phyloP scores from a whole-genome alignment of 2,888 invertebrate species.

The Danaus chrysippus region DNA sequence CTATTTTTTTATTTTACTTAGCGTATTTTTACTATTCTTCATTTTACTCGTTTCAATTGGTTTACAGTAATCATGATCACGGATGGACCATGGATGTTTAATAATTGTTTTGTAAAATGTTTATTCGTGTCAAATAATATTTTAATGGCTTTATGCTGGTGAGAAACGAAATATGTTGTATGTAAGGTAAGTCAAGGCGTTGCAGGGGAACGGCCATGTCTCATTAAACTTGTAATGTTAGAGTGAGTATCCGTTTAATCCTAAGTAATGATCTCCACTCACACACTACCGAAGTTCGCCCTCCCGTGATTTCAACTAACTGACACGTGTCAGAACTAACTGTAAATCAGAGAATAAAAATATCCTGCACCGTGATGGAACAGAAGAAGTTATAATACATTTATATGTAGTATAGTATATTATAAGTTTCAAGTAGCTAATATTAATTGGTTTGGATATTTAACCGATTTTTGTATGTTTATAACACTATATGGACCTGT shows the following conservation, averaged over 20 bases:
- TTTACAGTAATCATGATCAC: too few relatives aligned
- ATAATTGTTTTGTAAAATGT: too few relatives aligned
- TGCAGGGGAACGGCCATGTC: neutral
- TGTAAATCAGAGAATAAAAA: conserved; percentile 5
- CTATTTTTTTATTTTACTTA: too few relatives aligned
- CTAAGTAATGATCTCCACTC: conserved; percentile 12
- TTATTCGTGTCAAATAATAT: too few relatives aligned
- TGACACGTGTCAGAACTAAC: conserved; percentile 22
- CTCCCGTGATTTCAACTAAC: conserved; percentile 20
- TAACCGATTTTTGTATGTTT: too few relatives aligned
- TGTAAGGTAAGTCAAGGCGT: neutral
- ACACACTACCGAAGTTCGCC: conserved; percentile 10
- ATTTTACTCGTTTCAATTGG: too few relatives aligned
- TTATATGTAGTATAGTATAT: neutral
- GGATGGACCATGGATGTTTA: too few relatives aligned
- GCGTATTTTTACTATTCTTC: too few relatives aligned
- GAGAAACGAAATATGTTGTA: neutral
- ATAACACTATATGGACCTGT: neutral
- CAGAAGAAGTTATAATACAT: neutral
- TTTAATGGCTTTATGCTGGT: too few relatives aligned
- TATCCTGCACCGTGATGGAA: neutral
- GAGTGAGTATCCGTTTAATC: conserved; percentile 13
- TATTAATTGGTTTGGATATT: neutral
- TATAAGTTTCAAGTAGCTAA: neutral
- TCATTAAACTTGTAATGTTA: conserved; percentile 9